Conservation (phyloP, 2,797 vertebrate genomes). For the Myotis pilosus region DNA sequence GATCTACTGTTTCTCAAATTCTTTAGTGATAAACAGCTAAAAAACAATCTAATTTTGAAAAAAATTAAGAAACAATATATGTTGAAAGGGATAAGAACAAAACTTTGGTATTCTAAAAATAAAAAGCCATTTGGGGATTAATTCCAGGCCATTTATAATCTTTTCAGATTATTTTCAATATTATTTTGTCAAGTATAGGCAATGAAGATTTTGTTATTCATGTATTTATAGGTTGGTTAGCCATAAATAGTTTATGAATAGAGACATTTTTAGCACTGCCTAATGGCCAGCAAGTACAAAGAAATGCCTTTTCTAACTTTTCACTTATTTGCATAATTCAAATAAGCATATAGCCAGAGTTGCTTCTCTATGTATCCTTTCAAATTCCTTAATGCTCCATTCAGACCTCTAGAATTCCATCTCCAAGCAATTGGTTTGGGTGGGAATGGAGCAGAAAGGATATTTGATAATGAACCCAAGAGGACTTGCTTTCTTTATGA, state of each 20-base stretch:
- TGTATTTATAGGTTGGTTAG: slow-evolving; percentile 43
- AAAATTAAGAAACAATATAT: background rate
- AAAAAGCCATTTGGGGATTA: background rate
- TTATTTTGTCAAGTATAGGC: slow-evolving; percentile 24
- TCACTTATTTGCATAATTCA: slow-evolving; percentile 52
- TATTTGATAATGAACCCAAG: background rate
- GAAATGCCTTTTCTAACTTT: slow-evolving; percentile 43
- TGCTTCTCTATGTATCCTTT: background rate
- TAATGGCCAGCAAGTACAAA: slow-evolving; percentile 62
- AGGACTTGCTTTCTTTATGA: background rate
- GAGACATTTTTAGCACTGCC: slow-evolving; percentile 63
- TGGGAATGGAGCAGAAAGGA: background rate
- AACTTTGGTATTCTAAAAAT: background rate
- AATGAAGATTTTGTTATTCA: slow-evolving; percentile 60
- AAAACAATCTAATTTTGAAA: background rate
- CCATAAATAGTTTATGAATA: slow-evolving; percentile 60
- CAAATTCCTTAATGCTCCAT: background rate
- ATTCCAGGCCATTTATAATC: background rate
- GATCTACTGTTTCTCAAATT: background rate
- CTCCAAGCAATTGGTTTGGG: background rate
- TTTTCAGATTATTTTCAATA: slow-evolving; percentile 4
- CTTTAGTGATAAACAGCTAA: background rate
- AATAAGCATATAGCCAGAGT: background rate
- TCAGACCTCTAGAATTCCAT: background rate
- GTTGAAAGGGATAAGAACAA: background rate